Evolutionary conservation across 1,140 invertebrate genomes (phyloP), one percentile per base, ranked within the genome.

Genomic region (Dendrolimus kikuchii): DNA sequence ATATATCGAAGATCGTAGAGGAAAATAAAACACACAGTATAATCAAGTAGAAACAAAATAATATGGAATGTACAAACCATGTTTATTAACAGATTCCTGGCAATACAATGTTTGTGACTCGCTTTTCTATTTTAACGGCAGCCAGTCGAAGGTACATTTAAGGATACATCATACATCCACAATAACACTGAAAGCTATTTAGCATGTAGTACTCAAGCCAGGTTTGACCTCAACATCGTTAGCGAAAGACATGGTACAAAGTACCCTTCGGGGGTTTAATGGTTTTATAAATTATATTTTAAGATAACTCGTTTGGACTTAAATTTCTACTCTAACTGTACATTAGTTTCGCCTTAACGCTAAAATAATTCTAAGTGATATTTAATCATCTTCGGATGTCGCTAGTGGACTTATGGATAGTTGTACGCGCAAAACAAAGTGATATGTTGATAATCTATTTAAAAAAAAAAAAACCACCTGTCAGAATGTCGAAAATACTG

Each of bases 21-120:
- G 78, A 81, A 85, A 82, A 83, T 85, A 85, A 84, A 85, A 87
- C 81, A 72, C 67, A 76, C 78, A 79, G 68, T 72, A 81, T 69
- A 82, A 74, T 74, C 57, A 85, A 83, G 79, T 86, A 86, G 77
- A 87, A 90, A 88, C 77, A 89, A 90, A 87, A 89, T 88, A 89
- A 88, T 88, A 89, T 91, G 90, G 89, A 91, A 91, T 90, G 89
- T 91, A 90, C 89, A 90, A 90, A 90, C 90, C 89, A 86, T 89
- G 85, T 88, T 89, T 87, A 88, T 88, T 87, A 74, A 82, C 78
- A 85, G 84, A 87, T 84, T 78, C 86, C 85, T 86, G 85, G 81
- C 79, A 87, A 87, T 87, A 87, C 81, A 86, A 83, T 77, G 70
- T 86, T 87, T 81, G 81, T 83, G 83, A 83, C 75, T 79, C 62